Evolutionary conservation across 2,797 vertebrate genomes (phyloP), one percentile per base, ranked within the genome.

Genomic region (Decapterus maruadsi): DNA sequence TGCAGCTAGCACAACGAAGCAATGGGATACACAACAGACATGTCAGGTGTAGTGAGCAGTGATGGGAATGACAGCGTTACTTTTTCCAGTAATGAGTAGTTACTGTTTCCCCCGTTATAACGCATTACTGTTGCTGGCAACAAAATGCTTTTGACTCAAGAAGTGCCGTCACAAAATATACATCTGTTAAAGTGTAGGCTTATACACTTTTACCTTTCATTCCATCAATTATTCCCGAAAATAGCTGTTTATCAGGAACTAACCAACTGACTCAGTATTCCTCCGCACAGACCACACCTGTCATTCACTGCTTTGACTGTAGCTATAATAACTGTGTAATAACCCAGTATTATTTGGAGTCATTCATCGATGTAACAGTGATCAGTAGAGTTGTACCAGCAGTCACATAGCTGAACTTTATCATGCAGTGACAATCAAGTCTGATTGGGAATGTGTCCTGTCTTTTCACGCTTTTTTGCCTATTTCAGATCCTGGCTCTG

Each of bases 401-500:
- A 1, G 2, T 13, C 36, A 3, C 43, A 51, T 7, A 9, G n/a
- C 31, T n/a, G 1, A 29, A 62, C 36, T 42, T 20, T 11, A 68
- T 40, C 16, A 54, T 17, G 19, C 29, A 59, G 34, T 53, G 26
- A n/a, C 20, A 62, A 53, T 36, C 46, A 14, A 11, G 19, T 64
- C 59, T 82, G 58, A 74, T 8, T n/a, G 38, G 26, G 4, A 12
- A 38, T 42, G 8, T 61, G 11, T 60, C 19, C 16, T 50, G 1
- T 51, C 31, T 77, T n/a, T 85, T 14, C 86, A 58, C 26, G 8
- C 51, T 73, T 78, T 26, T 26, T 26, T 31, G 12, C 6, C 13
- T 65, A n/a, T 80, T 77, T 22, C 78, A 94, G 93, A 62, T 84
- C 60, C 65, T 64, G 75, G 20, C 57, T 34, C 56, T 66, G 43